Conservation (phyloP, 2,113 vertebrate genomes). For the Ginglymostoma cirratum region DNA sequence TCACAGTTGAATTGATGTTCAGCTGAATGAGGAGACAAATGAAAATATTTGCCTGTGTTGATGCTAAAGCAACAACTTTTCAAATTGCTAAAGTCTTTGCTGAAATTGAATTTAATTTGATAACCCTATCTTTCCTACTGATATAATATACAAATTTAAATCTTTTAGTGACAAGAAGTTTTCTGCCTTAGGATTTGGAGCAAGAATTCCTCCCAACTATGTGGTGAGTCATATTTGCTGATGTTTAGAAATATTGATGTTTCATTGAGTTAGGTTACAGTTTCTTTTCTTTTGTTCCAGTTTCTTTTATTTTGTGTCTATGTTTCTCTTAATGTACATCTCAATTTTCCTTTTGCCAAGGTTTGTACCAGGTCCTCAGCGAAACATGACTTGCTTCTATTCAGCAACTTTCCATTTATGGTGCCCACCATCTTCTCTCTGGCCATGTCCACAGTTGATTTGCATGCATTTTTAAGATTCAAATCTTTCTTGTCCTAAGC, state of each 20-base stretch:
- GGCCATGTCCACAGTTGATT: not conserved
- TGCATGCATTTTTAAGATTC: not conserved
- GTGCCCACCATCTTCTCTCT: not conserved
- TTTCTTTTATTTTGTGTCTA: not conserved
- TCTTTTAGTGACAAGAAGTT: slow-evolving; percentile 79
- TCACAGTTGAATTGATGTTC: not conserved
- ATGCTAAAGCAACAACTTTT: not conserved
- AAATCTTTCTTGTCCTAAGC: not conserved
- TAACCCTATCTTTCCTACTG: not conserved
- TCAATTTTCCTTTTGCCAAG: not conserved
- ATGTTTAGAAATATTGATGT: not conserved
- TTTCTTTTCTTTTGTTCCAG: not conserved
- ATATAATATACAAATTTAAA: not conserved
- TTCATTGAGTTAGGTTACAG: not conserved
- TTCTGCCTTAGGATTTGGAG: slow-evolving; percentile 90
- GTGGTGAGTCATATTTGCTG: slow-evolving; percentile 61
- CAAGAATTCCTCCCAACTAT: slow-evolving; percentile 89
- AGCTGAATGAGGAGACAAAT: not conserved
- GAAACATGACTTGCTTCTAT: not conserved
- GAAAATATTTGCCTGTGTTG: not conserved
- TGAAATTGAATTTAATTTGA: not conserved
- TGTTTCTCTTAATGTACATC: not conserved
- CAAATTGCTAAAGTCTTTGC: not conserved
- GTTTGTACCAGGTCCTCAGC: not conserved
- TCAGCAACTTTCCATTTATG: not conserved